Base-by-base conservation (phyloP, 2,888 invertebrate genomes). In the Nymphalis polychloros region DNA sequence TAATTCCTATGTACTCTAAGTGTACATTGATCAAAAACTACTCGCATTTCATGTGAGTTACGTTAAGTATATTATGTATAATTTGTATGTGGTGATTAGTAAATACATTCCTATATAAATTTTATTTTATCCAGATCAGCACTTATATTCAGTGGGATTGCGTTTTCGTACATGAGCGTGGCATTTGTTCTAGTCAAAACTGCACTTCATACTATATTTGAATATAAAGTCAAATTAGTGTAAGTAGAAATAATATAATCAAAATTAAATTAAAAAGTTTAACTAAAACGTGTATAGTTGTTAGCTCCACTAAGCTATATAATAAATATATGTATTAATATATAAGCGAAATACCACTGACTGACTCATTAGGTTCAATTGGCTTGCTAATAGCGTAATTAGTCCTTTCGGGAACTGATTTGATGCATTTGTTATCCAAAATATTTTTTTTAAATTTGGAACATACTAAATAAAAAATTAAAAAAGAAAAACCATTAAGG, bases 1-100 rank as follows among this genome's bases (percentile, higher is more conserved):
- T 89, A 72, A 79, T 92, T 72, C 91, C 92, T 2, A 83, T 92
- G 84, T 90, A 88, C 77, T 90, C 91, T 1, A 88, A 84, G 76
- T 92, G 92, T 76, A 79, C 84, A 23, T 78, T 86, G 2, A 69
- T 81, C 49, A 83, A 83, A 66, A 75, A 75, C 49, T 82, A 90
- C 76, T 85, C 89, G 1, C 92, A 90, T 79, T 73, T 88, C 20
- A 61, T 81, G 92, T 92, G 78, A 87, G 90, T 68, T 49, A 17
- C 55, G 52, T 50, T 49, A 53, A 8, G 53, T 23, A 53, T 13
- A n/a, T 60, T 55, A 64, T 10, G n/a, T 48, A 50, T 20, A 20
- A 50, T 20, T 19, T 16, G 1, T 41, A 50, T 55, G 35, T 27
- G 8, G 47, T 60, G 41, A 23, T 23, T 23, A 23, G 23, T n/a